phyloP scores from a whole-genome alignment of 2,113 vertebrate genomes.

The Cichladusa arquata region DNA sequence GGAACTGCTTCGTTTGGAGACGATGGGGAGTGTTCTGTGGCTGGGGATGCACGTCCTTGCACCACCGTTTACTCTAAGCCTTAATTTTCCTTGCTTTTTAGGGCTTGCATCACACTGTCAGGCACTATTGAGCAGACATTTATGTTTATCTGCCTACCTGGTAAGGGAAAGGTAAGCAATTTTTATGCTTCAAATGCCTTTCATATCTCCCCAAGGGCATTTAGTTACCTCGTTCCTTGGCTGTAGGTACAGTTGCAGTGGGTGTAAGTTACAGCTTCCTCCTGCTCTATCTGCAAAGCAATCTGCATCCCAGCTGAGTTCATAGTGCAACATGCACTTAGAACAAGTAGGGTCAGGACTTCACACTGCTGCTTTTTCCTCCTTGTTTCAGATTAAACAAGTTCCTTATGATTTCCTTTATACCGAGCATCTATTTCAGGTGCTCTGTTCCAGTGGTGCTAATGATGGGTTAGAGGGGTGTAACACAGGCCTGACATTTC shows the following conservation, averaged over 20 bases:
- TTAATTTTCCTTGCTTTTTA: not conserved
- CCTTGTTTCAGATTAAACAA: not conserved
- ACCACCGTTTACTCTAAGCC: not conserved
- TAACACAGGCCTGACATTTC: not conserved
- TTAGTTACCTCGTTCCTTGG: constrained; percentile 4
- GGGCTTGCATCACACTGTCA: constrained; percentile 21
- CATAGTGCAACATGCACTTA: not conserved
- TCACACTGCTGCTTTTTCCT: not conserved
- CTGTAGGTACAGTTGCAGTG: not conserved
- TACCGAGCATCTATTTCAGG: accelerated
- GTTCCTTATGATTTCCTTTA: not conserved
- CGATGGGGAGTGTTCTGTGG: not conserved
- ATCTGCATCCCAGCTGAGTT: constrained; percentile 22
- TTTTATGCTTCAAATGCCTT: constrained; percentile 54
- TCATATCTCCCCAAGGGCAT: constrained; percentile 44
- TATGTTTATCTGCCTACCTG: constrained; percentile 12
- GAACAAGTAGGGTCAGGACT: not conserved
- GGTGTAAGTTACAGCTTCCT: constrained; percentile 32
- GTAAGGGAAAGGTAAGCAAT: constrained; percentile 43
- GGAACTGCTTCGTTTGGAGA: not conserved
- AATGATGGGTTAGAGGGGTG: not conserved
- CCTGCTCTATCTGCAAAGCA: constrained; percentile 24
- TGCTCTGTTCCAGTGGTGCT: not conserved
- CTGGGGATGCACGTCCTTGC: not conserved
- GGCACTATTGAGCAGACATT: constrained; percentile 1